phyloP scores from a whole-genome alignment of 1,140 invertebrate species.

The Eumaeus atala region DNA sequence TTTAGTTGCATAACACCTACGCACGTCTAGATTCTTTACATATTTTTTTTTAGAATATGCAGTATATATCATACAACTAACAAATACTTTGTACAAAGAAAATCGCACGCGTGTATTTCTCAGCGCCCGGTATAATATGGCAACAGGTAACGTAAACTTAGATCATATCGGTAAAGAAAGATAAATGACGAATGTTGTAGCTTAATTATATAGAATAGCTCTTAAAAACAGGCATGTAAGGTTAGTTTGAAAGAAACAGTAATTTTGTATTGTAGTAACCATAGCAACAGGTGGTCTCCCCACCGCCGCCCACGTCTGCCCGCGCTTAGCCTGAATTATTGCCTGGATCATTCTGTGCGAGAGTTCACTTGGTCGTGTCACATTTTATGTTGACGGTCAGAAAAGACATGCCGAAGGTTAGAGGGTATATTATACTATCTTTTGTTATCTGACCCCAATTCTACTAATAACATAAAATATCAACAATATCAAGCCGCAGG shows the following conservation, averaged over 20 bases:
- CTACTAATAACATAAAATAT: no score
- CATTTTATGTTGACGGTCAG: slow-evolving; percentile 19
- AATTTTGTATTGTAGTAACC: slow-evolving; percentile 29
- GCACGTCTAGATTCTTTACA: no score
- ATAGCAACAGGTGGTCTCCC: slow-evolving; percentile 46
- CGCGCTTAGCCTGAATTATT: slow-evolving; percentile 45
- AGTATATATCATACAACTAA: no score
- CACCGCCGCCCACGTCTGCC: slow-evolving; percentile 26
- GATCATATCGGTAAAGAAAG: background rate
- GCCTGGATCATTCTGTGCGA: slow-evolving; percentile 34
- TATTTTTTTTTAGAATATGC: no score
- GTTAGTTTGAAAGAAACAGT: slow-evolving; percentile 16
- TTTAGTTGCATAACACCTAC: no score
- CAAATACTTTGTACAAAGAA: background rate
- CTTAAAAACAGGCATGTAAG: background rate
- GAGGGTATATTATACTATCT: no score
- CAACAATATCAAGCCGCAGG: no score
- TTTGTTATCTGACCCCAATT: no score
- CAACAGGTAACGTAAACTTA: background rate
- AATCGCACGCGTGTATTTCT: slow-evolving; percentile 1
- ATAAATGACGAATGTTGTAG: background rate
- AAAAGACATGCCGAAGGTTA: background rate
- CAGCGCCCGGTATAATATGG: background rate
- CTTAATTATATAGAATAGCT: background rate
- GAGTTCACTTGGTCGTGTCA: slow-evolving; percentile 31